A percentile compares a stretch with the other conserved stretches of the same genome.
phyloP scores from a whole-genome alignment of 2,797 vertebrate genomes.

The Ambastaia sidthimunki region DNA sequence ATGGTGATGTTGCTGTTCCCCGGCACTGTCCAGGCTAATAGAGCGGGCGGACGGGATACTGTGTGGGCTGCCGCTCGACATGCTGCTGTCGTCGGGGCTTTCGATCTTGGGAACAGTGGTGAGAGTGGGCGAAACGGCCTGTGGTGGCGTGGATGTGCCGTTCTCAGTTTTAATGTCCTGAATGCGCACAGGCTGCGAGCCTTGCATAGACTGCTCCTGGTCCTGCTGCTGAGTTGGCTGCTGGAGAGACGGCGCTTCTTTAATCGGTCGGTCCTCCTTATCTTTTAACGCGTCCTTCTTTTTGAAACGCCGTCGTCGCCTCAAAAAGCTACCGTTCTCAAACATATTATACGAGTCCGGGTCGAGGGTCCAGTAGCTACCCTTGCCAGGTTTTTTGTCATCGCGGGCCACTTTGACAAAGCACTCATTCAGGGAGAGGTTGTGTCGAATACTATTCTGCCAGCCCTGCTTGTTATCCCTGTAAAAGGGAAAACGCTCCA shows the following conservation, averaged over 20 bases:
- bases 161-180: slow-evolving; percentile 98
- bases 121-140: slow-evolving; percentile 85
- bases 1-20: slow-evolving; percentile 73
- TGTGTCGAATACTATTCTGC: slow-evolving; percentile 93
- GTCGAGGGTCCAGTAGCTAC: slow-evolving; percentile 95
- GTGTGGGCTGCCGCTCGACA: slow-evolving; percentile 89
- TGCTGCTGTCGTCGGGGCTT: slow-evolving; percentile 93
- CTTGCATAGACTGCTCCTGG: slow-evolving; percentile 76
- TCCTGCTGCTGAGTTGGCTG: slow-evolving; percentile 70
- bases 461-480: slow-evolving; percentile 93
- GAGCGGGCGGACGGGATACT: slow-evolving; percentile 84
- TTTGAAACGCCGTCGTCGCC: slow-evolving; percentile 91
- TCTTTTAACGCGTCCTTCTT: slow-evolving; percentile 95
- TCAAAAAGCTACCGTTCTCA: slow-evolving; percentile 92
- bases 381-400: slow-evolving; percentile 93
- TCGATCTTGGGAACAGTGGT: slow-evolving; percentile 90
- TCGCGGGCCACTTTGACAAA: slow-evolving; percentile 94
- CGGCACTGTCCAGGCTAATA: slow-evolving; percentile 84
- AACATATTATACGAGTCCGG: slow-evolving; percentile 98
- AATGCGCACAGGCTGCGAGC: slow-evolving; percentile 84
- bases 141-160: slow-evolving; percentile 88
- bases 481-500: slow-evolving; percentile 95
- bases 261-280: slow-evolving; percentile 89
- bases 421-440: slow-evolving; percentile 91
- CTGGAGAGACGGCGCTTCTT: slow-evolving; percentile 78